Conservation (phyloP, 2,113 vertebrate species). For the Lagopus muta region DNA sequence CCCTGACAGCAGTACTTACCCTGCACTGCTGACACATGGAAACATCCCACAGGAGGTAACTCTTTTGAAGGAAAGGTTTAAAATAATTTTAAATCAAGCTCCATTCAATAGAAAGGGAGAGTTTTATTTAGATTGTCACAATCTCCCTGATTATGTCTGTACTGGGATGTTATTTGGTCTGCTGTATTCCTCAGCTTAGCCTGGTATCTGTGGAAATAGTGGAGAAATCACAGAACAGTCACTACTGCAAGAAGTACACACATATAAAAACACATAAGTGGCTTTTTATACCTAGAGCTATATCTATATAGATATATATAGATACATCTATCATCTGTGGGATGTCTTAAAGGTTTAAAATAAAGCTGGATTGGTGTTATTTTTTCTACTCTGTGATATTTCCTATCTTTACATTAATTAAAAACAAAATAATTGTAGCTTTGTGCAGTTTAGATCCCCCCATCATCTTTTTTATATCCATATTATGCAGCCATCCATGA, state of each 20-base stretch:
- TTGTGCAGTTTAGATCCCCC: neutral
- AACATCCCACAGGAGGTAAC: neutral
- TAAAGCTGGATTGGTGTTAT: neutral
- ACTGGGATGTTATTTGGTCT: neutral
- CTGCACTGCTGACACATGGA: neutral
- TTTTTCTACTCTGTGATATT: neutral
- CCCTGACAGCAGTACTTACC: rapidly evolving
- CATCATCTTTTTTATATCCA: neutral
- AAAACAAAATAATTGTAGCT: neutral
- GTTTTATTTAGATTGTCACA: neutral
- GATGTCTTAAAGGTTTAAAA: neutral
- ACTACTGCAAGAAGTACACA: neutral
- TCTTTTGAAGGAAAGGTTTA: neutral
- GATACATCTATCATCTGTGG: too few species aligned
- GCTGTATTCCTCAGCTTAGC: neutral
- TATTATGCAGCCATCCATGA: neutral
- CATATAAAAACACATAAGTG: neutral
- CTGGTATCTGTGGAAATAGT: neutral
- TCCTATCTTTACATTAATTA: neutral
- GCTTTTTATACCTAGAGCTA: neutral
- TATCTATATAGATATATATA: too few species aligned
- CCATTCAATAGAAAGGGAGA: neutral
- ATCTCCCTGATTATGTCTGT: neutral
- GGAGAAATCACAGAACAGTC: neutral
- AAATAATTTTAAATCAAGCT: neutral